Percentiles rank a stretch among this genome's conserved stretches.
phyloP scores from a whole-genome alignment of 2,888 invertebrate species.

The Salpingus planirostris region DNA sequence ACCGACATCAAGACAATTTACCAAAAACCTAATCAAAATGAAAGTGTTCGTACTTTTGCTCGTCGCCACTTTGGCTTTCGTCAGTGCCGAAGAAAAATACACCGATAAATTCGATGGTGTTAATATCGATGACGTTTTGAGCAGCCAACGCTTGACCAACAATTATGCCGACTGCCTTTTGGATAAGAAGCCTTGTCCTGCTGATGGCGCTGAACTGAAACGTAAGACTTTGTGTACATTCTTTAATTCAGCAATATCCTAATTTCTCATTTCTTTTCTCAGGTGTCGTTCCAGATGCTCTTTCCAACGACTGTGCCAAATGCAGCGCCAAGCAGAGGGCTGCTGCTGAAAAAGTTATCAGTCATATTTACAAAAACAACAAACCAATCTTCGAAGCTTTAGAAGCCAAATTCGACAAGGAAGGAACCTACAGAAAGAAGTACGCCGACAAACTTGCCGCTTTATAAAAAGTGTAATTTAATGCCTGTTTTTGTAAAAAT shows the following conservation, averaged over 20 bases:
- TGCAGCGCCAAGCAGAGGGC: constrained; percentile 59
- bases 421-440: constrained; percentile 52
- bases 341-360: constrained; percentile 60
- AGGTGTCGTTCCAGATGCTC: constrained; percentile 65
- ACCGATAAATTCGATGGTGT: constrained; percentile 25
- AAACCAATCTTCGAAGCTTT: constrained; percentile 60
- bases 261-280: constrained; percentile 22
- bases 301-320: constrained; percentile 56
- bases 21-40: no score
- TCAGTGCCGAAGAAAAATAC: constrained; percentile 21
- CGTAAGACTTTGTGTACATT: constrained; percentile 41
- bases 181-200: constrained; percentile 51
- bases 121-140: constrained; percentile 50
- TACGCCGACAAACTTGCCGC: constrained; percentile 34
- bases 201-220: constrained; percentile 51
- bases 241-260: background rate
- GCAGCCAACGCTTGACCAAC: constrained; percentile 48
- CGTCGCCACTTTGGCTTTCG: constrained; percentile 2
- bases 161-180: constrained; percentile 54
- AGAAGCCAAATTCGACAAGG: constrained; percentile 59
- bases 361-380: constrained; percentile 52
- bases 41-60: no score
- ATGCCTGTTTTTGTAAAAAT: no score
- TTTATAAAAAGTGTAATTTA: constrained; percentile 7
- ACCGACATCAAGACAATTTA: no score